Conservation (phyloP, 1,140 invertebrate species). For the Idris sp. region DNA sequence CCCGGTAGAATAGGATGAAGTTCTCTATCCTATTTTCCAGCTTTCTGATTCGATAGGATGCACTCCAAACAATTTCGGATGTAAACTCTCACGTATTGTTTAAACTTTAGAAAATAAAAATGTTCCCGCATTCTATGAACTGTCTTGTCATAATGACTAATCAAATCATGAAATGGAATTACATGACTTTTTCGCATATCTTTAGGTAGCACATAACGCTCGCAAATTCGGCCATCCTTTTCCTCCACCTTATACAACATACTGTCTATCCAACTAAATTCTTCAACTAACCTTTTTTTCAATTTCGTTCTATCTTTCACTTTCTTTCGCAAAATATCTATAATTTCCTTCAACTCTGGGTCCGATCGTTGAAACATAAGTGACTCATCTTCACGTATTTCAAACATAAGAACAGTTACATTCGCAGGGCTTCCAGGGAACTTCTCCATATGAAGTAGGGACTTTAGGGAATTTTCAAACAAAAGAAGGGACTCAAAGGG, state of each 20-base stretch:
- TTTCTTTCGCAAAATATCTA: not conserved
- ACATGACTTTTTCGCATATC: not conserved
- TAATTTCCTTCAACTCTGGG: not conserved
- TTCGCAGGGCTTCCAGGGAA: not conserved
- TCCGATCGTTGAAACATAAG: not conserved
- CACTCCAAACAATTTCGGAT: not conserved
- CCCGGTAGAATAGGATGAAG: constrained; percentile 1
- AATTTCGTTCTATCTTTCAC: not conserved
- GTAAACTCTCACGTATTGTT: not conserved
- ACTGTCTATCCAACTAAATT: not conserved
- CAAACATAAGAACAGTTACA: constrained; percentile 27
- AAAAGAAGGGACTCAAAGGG: constrained; percentile 3
- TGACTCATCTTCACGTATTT: not conserved
- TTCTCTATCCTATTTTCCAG: not conserved
- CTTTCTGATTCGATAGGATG: not conserved
- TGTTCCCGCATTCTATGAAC: not conserved
- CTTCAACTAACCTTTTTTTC: not conserved
- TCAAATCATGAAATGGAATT: not conserved
- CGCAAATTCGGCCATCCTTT: not conserved
- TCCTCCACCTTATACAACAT: not conserved
- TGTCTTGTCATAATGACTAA: constrained; percentile 1
- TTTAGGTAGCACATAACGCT: not conserved
- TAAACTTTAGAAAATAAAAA: not conserved
- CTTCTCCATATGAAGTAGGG: not conserved
- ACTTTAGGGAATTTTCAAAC: constrained; percentile 6